Evolutionary conservation across 2,888 invertebrate species (phyloP), one percentile per base, ranked within the genome.

Genomic region (Lottia gigantea): DNA sequence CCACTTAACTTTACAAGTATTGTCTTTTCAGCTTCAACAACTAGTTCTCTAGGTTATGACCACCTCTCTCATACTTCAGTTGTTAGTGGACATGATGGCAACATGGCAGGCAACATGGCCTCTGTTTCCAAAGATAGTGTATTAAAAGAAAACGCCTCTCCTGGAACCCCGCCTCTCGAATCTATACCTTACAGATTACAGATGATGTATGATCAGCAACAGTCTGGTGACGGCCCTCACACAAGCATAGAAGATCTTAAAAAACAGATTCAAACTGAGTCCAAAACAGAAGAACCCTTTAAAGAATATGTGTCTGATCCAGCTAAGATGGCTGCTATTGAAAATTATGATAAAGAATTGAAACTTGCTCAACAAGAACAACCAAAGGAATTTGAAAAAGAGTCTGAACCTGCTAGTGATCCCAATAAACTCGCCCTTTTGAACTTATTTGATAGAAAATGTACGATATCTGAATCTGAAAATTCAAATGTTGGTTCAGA

Each of bases 371-470:
- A 55, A 16, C 19, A 19, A 55, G 19, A 55, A 55, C 19, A 55
- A 23, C 8, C 8, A 1, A 55, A 55, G 19, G 23, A 11, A 11
- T 2, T 8, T 19, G 19, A 55, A 55, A n/a, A 19, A 23, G 55
- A 23, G 12, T 23, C 23, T 11, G 55, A 55, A 55, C 40, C 7
- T 40, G 40, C 40, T 8, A 23, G 55, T 14, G 80, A 81, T 63
- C 78, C 80, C 40, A 74, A 77, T 45, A 81, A 81, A 68, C 72
- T 80, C 26, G 74, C 74, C 11, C 75, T 73, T 55, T 71, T 78
- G 26, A 74, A 74, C 46, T 70, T 72, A 62, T 75, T 74, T 74
- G 80, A 78, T 40, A 46, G 68, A 11, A 70, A 71, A 23, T 31
- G 23, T 26, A 49, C 40, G 40, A 55, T 67, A 23, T 40, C 49